phyloP scores from a whole-genome alignment of 2,113 vertebrate species.

The Aptenodytes forsteri region DNA sequence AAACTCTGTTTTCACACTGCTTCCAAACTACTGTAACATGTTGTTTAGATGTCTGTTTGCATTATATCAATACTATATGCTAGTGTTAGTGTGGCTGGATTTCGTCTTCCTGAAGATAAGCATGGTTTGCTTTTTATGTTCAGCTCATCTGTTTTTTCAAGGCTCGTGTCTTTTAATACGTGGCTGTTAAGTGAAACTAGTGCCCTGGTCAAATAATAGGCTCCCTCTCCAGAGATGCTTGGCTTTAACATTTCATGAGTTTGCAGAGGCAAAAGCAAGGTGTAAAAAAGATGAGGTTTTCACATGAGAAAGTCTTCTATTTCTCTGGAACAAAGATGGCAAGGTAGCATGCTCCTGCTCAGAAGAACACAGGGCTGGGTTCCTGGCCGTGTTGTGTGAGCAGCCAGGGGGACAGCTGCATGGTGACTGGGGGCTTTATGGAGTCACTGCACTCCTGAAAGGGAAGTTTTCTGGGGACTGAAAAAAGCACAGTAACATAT shows the following conservation, averaged over 20 bases:
- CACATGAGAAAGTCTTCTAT: neutral
- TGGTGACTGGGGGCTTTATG: rapidly evolving
- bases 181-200: neutral
- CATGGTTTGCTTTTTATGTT: neutral
- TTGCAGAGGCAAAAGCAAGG: neutral
- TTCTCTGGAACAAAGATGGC: neutral
- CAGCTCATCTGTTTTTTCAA: neutral
- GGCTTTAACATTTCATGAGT: neutral
- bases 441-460: neutral
- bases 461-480: neutral
- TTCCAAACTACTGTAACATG: neutral
- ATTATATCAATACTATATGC: neutral
- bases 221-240: neutral
- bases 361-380: neutral
- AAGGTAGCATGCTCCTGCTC: neutral
- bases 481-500: rapidly evolving
- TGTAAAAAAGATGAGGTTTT: neutral
- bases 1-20: neutral
- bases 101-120: neutral
- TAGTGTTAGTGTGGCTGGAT: neutral
- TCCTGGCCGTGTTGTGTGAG: neutral
- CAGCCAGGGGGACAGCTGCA: rapidly evolving
- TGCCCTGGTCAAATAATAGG: neutral
- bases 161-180: neutral
- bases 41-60: neutral